Percentiles rank a stretch among this genome's conserved stretches.
Evolutionary conservation across 2,888 invertebrate species (phyloP).

Genomic region (Dione juno): DNA sequence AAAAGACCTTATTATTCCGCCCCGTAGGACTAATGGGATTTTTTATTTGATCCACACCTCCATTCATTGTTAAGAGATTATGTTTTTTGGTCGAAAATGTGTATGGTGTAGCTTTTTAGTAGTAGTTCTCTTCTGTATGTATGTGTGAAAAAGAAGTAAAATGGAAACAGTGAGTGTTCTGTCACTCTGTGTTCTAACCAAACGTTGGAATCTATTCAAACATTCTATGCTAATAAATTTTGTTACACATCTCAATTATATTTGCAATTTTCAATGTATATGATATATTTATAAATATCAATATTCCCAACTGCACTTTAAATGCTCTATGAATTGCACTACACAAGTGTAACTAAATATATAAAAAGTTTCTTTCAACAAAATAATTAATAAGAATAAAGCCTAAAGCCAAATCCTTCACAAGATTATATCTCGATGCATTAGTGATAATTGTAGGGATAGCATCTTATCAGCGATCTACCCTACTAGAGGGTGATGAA

Average conservation of each 20-base stretch:
- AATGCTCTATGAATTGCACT: too few species aligned
- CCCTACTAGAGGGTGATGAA: slow-evolving; percentile 58
- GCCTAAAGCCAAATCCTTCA: slow-evolving; percentile 32
- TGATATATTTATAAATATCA: too few species aligned
- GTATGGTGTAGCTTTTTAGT: too few species aligned
- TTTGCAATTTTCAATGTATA: too few species aligned
- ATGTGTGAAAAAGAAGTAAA: too few species aligned
- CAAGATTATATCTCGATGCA: slow-evolving; percentile 68
- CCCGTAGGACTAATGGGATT: slow-evolving; percentile 72
- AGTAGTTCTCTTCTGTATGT: too few species aligned
- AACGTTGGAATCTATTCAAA: too few species aligned
- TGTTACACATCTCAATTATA: too few species aligned
- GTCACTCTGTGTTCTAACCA: too few species aligned
- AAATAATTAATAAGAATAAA: slow-evolving; percentile 17
- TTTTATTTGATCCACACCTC: slow-evolving; percentile 78
- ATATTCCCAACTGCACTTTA: too few species aligned
- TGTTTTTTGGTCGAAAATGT: slow-evolving; percentile 47
- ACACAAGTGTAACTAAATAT: neutral
- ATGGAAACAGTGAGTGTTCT: too few species aligned
- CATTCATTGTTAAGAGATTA: slow-evolving; percentile 59
- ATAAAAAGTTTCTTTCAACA: neutral
- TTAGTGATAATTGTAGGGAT: slow-evolving; percentile 70
- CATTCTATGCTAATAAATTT: too few species aligned
- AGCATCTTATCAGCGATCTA: slow-evolving; percentile 65
- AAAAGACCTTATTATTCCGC: slow-evolving; percentile 82